Percentiles rank a stretch among this genome's conserved stretches.
Evolutionary conservation across 2,888 invertebrate species (phyloP).

Genomic region (Acleris emargana): DNA sequence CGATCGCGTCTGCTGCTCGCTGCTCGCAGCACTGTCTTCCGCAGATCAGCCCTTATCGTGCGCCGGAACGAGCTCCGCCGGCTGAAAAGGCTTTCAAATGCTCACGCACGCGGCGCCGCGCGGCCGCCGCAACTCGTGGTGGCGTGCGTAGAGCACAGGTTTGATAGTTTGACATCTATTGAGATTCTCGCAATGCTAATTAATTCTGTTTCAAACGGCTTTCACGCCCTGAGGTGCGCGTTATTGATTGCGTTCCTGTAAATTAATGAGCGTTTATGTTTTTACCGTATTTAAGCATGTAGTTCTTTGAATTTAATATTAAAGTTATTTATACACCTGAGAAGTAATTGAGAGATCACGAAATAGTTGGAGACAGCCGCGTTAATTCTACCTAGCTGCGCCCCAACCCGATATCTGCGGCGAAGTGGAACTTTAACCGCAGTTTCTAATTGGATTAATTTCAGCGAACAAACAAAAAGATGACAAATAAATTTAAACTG

Average conservation of each 20-base stretch:
- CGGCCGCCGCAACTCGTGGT: slow-evolving; percentile 60
- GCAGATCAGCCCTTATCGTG: slow-evolving; percentile 81
- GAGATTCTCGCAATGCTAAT: no score
- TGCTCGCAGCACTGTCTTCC: slow-evolving; percentile 79
- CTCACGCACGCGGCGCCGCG: slow-evolving; percentile 58
- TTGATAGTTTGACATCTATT: slow-evolving; percentile 13
- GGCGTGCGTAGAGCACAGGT: slow-evolving; percentile 40
- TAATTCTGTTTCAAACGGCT: no score
- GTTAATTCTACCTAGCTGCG: slow-evolving; percentile 15
- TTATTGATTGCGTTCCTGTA: no score
- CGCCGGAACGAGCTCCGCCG: slow-evolving; percentile 65
- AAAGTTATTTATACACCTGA: background rate
- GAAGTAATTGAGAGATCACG: slow-evolving; percentile 6
- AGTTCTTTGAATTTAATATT: no score
- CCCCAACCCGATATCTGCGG: slow-evolving; percentile 27
- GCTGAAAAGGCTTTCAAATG: slow-evolving; percentile 70
- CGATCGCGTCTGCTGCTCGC: slow-evolving; percentile 80
- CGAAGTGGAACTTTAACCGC: slow-evolving; percentile 33
- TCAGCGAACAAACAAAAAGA: slow-evolving; percentile 35
- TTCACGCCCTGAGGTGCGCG: no score
- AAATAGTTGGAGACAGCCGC: slow-evolving; percentile 10
- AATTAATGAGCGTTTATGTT: no score
- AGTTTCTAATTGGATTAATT: slow-evolving; percentile 38
- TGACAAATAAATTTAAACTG: slow-evolving; percentile 36
- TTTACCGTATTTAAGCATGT: no score